Base-by-base conservation (phyloP, 2,888 invertebrate species). In the Spilosoma lubricipeda region DNA sequence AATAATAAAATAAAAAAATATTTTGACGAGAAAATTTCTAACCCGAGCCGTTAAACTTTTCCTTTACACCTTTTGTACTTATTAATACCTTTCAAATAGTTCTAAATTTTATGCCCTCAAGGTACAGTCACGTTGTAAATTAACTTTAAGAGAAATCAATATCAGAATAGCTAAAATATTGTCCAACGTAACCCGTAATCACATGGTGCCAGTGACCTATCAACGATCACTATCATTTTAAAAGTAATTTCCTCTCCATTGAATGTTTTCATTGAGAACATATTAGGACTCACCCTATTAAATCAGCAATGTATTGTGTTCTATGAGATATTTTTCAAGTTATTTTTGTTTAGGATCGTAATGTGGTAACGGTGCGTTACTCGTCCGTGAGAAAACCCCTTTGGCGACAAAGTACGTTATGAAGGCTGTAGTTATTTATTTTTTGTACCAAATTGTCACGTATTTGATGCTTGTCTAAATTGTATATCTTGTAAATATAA, bases 331-430 rank as follows among this genome's bases (percentile, higher is more conserved):
- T 30, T 18, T 11, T 11, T 72, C 27, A 1, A n/a, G 63, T 33
- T 30, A 74, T 78, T 80, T 77, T 78, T 67, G 64, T 76, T 73
- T 67, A 45, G 0, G 18, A 67, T 39, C 1, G 18, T 18, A 42
- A 42, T 74, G 80, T 73, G 64, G 71, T 67, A 71, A 33, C 20
- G 73, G 78, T 78, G 72, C 70, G 68, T 81, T 77, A 76, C 82
- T 77, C 30, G 80, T 70, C 84, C 92, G 93, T 94, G 93, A 90
- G 93, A 94, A 93, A 92, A 78, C 87, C 92, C 93, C 90, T 83
- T 87, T 89, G 93, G 93, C 93, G 91, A 92, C 90, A 73, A 77
- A 74, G 85, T 82, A 84, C 82, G 80, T 82, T 87, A 85, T 85
- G 87, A 86, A 86, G 81, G 82, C 83, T 83, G 87, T 89, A 83